Evolutionary conservation across 92 coral and sea anemone species (phyloP).

Genomic region (Epizoanthus stellaris): DNA sequence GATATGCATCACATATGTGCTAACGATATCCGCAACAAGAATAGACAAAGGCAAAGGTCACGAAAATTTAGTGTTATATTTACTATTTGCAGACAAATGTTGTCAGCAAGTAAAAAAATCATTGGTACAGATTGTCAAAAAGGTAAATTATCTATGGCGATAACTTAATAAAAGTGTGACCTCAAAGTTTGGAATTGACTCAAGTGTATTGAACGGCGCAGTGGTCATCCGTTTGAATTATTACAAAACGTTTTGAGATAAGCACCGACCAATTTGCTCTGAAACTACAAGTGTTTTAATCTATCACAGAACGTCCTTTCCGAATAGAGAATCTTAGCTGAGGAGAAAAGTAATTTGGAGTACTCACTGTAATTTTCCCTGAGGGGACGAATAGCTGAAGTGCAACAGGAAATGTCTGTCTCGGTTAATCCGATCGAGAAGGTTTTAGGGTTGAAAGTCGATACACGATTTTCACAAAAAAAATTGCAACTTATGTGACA

Average conservation of each 20-base stretch:
- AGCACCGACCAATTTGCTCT: conserved; percentile 6
- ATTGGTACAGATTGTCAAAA: background rate
- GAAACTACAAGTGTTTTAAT: background rate
- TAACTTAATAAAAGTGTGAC: conserved; percentile 14
- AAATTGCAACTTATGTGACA: conserved; percentile 5
- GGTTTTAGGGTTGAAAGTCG: conserved; percentile 17
- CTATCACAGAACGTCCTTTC: background rate
- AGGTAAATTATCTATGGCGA: background rate
- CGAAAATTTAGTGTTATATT: background rate
- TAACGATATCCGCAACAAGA: background rate
- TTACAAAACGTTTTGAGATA: conserved; percentile 12
- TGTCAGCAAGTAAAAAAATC: conserved; percentile 13
- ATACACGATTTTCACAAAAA: background rate
- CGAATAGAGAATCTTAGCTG: background rate
- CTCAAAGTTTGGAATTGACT: background rate
- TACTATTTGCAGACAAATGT: background rate
- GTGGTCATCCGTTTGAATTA: conserved; percentile 3
- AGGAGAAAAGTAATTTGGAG: background rate
- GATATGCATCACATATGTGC: background rate
- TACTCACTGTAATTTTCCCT: background rate
- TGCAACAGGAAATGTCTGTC: conserved; percentile 32
- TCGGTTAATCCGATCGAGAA: conserved; percentile 24
- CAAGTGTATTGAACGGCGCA: background rate
- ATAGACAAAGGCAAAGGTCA: background rate
- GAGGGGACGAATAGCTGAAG: conserved; percentile 10